These are phyloP conservation scores for Pinna nobilis DNA, from an alignment of 1,140 invertebrate genomes.

Conservation along the genomic window DNA sequence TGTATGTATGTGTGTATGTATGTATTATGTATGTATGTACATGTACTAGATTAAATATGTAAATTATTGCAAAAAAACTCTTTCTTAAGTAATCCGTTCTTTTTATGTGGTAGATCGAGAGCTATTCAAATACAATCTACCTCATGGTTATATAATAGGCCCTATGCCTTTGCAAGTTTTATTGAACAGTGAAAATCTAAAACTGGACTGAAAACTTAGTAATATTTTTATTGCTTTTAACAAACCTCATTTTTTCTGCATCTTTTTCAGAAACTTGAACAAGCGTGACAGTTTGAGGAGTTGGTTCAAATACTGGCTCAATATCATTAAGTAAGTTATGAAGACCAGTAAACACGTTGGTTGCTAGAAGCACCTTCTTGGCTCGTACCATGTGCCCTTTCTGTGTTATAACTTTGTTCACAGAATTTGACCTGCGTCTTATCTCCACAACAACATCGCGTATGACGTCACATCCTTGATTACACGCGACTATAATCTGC, in stretches of 20 bases:
- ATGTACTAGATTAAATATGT: too few species aligned
- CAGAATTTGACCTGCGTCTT: background rate
- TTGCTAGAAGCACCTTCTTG: constrained; percentile 44
- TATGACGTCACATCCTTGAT: constrained; percentile 40
- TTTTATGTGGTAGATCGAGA: too few species aligned
- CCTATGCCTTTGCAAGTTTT: background rate
- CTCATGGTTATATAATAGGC: background rate
- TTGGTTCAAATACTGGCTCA: background rate
- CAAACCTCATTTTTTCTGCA: constrained; percentile 3
- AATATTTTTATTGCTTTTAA: background rate
- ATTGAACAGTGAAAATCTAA: background rate
- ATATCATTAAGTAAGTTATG: constrained; percentile 10
- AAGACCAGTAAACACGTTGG: constrained; percentile 48
- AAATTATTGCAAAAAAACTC: too few species aligned
- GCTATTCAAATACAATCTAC: too few species aligned
- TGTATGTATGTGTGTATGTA: too few species aligned
- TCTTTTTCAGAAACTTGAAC: background rate
- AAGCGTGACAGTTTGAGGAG: constrained; percentile 25
- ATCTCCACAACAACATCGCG: constrained; percentile 26
- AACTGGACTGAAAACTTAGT: background rate
- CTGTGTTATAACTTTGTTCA: constrained; percentile 30
- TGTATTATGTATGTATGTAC: too few species aligned
- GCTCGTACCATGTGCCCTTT: constrained; percentile 19
- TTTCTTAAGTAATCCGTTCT: too few species aligned
- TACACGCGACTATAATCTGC: constrained; percentile 28